Evolutionary conservation across 2,888 invertebrate species (phyloP).

Genomic region (Drosophila hawaiiensis): DNA sequence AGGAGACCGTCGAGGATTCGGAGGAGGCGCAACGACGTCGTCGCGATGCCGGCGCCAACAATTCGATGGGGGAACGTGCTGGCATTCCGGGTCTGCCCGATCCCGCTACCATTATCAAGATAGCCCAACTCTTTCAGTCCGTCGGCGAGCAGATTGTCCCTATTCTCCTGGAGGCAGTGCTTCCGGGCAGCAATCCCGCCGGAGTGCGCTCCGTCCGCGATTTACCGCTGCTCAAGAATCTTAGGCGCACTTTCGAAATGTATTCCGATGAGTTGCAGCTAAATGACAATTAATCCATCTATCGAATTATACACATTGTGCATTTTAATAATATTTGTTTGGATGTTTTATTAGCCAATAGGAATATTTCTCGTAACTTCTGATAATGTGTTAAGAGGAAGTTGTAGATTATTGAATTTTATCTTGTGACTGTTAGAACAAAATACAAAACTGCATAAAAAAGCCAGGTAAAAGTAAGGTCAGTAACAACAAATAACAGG

Average conservation of each 20-base stretch:
- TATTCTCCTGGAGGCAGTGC: conserved; percentile 75
- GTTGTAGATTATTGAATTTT: not conserved
- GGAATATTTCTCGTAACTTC: not conserved
- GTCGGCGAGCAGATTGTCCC: conserved; percentile 82
- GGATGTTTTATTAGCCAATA: not conserved
- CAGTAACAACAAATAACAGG: not conserved
- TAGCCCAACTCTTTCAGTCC: conserved; percentile 80
- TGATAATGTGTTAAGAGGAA: too few species aligned
- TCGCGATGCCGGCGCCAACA: conserved; percentile 41
- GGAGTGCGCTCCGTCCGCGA: conserved; percentile 62
- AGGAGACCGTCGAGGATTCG: conserved; percentile 79
- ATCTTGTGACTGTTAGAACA: not conserved
- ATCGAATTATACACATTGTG: not conserved
- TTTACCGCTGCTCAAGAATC: conserved; percentile 54
- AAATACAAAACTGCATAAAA: not conserved
- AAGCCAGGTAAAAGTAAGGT: not conserved
- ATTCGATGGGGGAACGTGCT: conserved; percentile 23
- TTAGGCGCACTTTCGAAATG: conserved; percentile 42
- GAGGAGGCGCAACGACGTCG: conserved; percentile 54
- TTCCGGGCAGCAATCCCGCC: conserved; percentile 43
- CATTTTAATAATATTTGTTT: not conserved
- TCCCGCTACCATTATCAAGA: conserved; percentile 79
- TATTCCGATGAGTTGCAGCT: conserved; percentile 42
- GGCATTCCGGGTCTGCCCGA: conserved; percentile 82
- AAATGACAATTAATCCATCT: conserved; percentile 6